Evolutionary conservation across 2,888 invertebrate genomes (phyloP).

Genomic region (Lepas anatifera): DNA sequence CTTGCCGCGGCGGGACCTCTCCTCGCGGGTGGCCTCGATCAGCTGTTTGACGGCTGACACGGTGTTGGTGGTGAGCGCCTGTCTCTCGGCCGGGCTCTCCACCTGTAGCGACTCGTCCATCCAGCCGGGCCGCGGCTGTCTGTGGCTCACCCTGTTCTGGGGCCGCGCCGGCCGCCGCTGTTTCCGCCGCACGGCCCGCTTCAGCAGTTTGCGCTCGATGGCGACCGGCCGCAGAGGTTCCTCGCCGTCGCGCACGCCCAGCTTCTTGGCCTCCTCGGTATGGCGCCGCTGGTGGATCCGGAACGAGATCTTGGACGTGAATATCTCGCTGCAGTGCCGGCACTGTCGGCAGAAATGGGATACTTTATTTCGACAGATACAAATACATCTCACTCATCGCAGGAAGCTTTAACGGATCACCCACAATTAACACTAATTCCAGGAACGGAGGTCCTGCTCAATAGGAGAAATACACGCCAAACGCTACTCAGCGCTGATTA

Average conservation of each 20-base stretch:
- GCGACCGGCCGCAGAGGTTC: slow-evolving; percentile 17
- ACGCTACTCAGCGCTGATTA: too few relatives aligned
- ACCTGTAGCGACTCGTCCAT: not conserved
- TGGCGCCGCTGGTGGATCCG: slow-evolving; percentile 29
- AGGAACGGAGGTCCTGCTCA: too few relatives aligned
- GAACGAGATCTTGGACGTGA: slow-evolving; percentile 29
- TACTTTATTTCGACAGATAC: too few relatives aligned
- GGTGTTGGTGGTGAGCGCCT: slow-evolving; percentile 26
- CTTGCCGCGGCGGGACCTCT: slow-evolving; percentile 28
- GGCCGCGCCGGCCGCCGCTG: slow-evolving; percentile 2
- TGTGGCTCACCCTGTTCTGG: not conserved
- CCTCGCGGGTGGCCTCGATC: slow-evolving; percentile 28
- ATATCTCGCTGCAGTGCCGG: slow-evolving; percentile 29
- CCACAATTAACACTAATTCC: too few relatives aligned
- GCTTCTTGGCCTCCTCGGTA: slow-evolving; percentile 27
- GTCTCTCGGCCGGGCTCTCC: slow-evolving; percentile 19
- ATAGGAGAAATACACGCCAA: too few relatives aligned
- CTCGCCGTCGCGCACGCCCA: slow-evolving; percentile 27
- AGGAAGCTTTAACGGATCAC: too few relatives aligned
- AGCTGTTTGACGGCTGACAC: slow-evolving; percentile 29
- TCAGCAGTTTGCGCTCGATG: not conserved
- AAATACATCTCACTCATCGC: too few relatives aligned
- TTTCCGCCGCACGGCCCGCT: slow-evolving; percentile 2
- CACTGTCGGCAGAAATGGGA: slow-evolving; percentile 27
- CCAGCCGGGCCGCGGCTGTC: not conserved